Base-by-base conservation (phyloP, 1,140 invertebrate species). In the Rhyzopertha dominica region DNA sequence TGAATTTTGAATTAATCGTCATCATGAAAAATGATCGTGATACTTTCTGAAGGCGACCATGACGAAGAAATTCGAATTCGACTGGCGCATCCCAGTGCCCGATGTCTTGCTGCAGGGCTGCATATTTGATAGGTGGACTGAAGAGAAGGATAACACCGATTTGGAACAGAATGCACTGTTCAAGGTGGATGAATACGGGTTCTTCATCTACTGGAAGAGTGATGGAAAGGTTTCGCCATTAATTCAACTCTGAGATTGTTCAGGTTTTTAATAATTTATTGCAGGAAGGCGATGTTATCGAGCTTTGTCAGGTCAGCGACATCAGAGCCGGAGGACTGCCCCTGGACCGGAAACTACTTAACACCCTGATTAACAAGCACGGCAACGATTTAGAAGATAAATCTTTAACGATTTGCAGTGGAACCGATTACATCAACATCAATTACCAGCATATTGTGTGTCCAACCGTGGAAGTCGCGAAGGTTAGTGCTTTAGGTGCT, bases 151-250 rank as follows among this genome's bases (percentile, higher is more conserved):
- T 70, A 89, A 88, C 59, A 81, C 81, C 10, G 86, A 91, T 51
- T 76, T 90, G 25, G 95, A 98, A 67, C 74, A 85, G 37, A 85
- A 85, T 62, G 95, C 92, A 58, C 66, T 82, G 41, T 94, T 99
- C 66, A 90, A 90, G 74, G 94, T 98, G 16, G 96, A 99, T 68
- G 92, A 98, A 67, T 95, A 92, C 75, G 95, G 95, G 30, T 99
- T 98, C 75, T 99, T 98, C 72, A 90, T 99, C 50, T 95, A 95
- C 66, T 99, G 95, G 95, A 96, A 98, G 70, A 95, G 92, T 65
- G 94, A 97, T 53, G 87, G 87, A 47, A 82, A 81, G 77, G 95
- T 97, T 71, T 77, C n/a, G n/a, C n/a, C n/a, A n/a, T n/a, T n/a
- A n/a, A n/a, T n/a, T n/a, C n/a, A n/a, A n/a, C n/a, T 7, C 17